A percentile compares a stretch with the other conserved stretches of the same genome.
phyloP scores from a whole-genome alignment of 2,888 invertebrate species.

The Psylliodes chrysocephalus region DNA sequence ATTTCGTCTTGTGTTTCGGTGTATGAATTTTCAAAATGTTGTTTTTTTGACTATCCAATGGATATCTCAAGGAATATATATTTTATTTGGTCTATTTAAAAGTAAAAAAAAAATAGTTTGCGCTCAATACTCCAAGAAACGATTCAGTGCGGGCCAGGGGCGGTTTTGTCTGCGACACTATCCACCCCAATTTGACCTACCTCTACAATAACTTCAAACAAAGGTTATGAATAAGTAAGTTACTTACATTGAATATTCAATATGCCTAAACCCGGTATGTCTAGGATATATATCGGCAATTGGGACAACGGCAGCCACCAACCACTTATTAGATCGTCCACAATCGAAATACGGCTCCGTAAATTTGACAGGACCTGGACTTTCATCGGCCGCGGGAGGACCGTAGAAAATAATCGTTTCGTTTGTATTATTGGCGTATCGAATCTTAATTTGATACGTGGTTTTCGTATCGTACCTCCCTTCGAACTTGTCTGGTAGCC shows the following conservation, averaged over 20 bases:
- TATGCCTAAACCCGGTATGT: slow-evolving; percentile 91
- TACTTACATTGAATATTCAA: slow-evolving; percentile 91
- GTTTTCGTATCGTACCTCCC: slow-evolving; percentile 90
- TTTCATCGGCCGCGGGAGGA: slow-evolving; percentile 90
- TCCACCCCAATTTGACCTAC: no score
- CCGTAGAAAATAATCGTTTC: slow-evolving; percentile 97
- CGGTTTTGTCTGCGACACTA: no score
- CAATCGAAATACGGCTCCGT: slow-evolving; percentile 97
- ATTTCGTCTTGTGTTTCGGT: no score
- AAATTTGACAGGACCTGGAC: slow-evolving; percentile 93
- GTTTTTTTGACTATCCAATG: no score
- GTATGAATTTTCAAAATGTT: no score
- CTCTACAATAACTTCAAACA: no score
- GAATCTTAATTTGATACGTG: slow-evolving; percentile 86
- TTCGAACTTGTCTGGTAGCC: slow-evolving; percentile 88
- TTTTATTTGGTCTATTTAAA: no score
- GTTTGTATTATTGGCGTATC: slow-evolving; percentile 94
- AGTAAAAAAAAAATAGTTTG: no score
- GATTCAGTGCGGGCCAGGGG: no score
- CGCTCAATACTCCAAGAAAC: no score
- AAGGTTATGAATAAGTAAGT: neutral
- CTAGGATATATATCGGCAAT: slow-evolving; percentile 95
- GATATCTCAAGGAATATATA: no score
- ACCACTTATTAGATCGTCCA: slow-evolving; percentile 94
- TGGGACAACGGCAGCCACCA: slow-evolving; percentile 92